phyloP scores from a whole-genome alignment of 2,888 invertebrate species.

The Philonicus albiceps region DNA sequence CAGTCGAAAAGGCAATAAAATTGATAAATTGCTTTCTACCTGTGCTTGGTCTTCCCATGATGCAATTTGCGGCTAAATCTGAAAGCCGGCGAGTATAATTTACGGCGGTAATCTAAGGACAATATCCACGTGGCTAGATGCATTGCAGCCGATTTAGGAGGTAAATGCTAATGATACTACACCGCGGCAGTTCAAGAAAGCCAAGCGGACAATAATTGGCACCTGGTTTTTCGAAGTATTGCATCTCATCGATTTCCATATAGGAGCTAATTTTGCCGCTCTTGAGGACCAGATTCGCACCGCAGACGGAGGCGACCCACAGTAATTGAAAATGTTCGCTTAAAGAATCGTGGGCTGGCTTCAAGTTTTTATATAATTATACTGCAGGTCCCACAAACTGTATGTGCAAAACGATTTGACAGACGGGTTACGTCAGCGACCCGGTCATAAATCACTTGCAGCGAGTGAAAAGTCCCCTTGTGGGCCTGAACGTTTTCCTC shows the following conservation, averaged over 20 bases:
- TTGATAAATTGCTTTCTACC: not conserved
- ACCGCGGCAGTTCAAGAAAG: not conserved
- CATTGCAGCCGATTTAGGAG: not conserved
- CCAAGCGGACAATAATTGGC: not conserved
- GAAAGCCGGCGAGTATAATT: not conserved
- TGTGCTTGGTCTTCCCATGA: not conserved
- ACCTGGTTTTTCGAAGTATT: not conserved
- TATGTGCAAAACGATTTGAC: constrained; percentile 1
- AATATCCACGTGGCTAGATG: not conserved
- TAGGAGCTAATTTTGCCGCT: not conserved
- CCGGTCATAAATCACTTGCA: not conserved
- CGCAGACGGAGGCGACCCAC: not conserved
- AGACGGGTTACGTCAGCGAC: not conserved
- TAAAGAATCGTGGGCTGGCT: not conserved
- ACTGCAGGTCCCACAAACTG: not conserved
- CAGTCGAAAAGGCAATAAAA: not conserved
- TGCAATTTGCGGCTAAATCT: not conserved
- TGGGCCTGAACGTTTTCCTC: not conserved
- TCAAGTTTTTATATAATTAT: not conserved
- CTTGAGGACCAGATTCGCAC: not conserved
- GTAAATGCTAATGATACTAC: not conserved
- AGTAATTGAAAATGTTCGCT: not conserved
- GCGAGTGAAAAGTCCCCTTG: not conserved
- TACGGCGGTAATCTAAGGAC: not conserved
- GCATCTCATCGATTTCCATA: not conserved